Evolutionary conservation across 2,888 invertebrate species (phyloP).

Genomic region (Rhopalosiphum nymphaeae): DNA sequence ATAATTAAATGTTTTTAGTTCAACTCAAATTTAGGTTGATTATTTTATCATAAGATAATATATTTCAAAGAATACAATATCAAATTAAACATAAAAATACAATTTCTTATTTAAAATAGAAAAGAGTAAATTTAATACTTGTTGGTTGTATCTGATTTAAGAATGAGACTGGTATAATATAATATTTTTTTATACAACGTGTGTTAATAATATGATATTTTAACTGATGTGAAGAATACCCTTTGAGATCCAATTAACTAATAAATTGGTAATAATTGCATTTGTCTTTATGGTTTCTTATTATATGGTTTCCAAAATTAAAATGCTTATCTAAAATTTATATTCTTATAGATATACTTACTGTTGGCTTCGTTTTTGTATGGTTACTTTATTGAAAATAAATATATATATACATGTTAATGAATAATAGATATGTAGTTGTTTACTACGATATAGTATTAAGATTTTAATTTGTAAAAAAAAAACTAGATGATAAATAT

Average conservation of each 20-base stretch:
- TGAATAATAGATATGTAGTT: background rate
- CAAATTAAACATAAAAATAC: background rate
- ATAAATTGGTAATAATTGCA: background rate
- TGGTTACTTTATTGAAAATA: background rate
- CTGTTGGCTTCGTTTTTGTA: background rate
- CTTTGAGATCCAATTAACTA: conserved; percentile 13
- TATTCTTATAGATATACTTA: conserved; percentile 3
- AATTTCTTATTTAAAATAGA: background rate
- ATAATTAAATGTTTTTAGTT: background rate
- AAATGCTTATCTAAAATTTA: background rate
- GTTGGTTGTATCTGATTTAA: background rate
- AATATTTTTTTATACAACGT: conserved; percentile 19
- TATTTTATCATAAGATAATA: background rate
- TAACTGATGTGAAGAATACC: background rate
- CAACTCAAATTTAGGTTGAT: background rate
- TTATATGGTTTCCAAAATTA: background rate
- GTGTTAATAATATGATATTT: conserved; percentile 17
- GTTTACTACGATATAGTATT: background rate
- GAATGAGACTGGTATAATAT: conserved; percentile 38
- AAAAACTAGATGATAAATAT: background rate
- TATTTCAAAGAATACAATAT: background rate
- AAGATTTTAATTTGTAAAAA: background rate
- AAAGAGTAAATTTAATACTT: background rate
- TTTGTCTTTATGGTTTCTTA: conserved; percentile 24
- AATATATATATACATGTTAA: conserved; percentile 26